A percentile compares a stretch with the other conserved stretches of the same genome.
phyloP scores from a whole-genome alignment of 1,140 invertebrate species.

The Archegozetes longisetosus region DNA sequence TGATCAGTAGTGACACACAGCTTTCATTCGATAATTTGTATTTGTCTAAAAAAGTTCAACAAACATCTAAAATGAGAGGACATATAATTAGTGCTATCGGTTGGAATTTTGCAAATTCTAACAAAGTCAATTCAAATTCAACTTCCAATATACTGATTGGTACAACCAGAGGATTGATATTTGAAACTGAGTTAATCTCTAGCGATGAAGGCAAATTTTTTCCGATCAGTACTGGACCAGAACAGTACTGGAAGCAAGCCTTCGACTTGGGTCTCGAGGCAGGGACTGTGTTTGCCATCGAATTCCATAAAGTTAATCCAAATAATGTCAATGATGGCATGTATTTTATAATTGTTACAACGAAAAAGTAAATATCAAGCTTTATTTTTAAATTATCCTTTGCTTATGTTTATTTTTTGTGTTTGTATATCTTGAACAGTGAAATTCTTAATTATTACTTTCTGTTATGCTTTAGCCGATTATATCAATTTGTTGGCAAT shows the following conservation, averaged over 20 bases:
- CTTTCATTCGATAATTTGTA: slow-evolving; percentile 55
- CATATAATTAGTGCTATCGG: slow-evolving; percentile 77
- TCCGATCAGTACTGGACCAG: slow-evolving; percentile 41
- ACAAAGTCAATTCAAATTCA: slow-evolving; percentile 46
- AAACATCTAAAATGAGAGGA: slow-evolving; percentile 34
- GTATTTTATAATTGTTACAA: slow-evolving; percentile 55
- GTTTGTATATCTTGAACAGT: no score
- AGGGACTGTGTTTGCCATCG: slow-evolving; percentile 60
- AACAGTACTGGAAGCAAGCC: slow-evolving; percentile 76
- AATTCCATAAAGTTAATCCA: slow-evolving; percentile 53
- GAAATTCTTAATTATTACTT: no score
- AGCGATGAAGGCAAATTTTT: no score
- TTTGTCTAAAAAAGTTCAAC: slow-evolving; percentile 48
- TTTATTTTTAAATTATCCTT: neutral
- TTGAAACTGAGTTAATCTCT: slow-evolving; percentile 67
- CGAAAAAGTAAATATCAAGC: slow-evolving; percentile 36
- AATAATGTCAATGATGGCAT: slow-evolving; percentile 41
- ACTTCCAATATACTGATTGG: slow-evolving; percentile 66
- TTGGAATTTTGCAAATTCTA: slow-evolving; percentile 47
- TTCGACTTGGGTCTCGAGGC: slow-evolving; percentile 30
- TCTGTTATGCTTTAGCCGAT: no score
- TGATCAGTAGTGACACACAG: slow-evolving; percentile 33
- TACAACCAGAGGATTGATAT: slow-evolving; percentile 73
- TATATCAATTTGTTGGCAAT: neutral
- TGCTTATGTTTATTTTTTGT: no score